Evolutionary conservation across 2,888 invertebrate genomes (phyloP).

Genomic region (Cosmopolites sordidus): DNA sequence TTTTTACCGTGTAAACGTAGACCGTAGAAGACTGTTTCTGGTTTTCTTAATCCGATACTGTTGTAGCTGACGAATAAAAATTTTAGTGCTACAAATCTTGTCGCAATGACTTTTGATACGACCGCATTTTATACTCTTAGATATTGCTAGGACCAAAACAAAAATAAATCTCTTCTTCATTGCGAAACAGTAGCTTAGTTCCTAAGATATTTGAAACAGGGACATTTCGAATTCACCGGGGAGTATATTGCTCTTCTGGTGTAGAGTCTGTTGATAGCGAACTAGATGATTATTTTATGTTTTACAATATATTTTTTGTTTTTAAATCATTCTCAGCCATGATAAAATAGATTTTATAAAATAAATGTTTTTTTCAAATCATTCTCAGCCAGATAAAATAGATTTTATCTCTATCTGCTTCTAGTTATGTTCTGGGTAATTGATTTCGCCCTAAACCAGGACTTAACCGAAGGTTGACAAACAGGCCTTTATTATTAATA

Average conservation of each 20-base stretch:
- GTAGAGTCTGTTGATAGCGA: no score
- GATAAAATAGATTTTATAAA: no score
- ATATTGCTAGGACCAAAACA: conserved; percentile 10
- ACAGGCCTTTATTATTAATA: not conserved
- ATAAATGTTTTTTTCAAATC: no score
- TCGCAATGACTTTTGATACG: not conserved
- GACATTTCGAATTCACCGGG: conserved; percentile 2
- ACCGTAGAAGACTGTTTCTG: not conserved
- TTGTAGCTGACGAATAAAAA: not conserved
- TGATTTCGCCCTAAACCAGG: no score
- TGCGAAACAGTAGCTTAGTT: conserved; percentile 7
- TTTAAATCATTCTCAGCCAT: no score
- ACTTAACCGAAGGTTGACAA: not conserved
- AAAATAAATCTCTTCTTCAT: conserved; percentile 1
- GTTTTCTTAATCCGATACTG: not conserved
- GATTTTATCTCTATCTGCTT: no score
- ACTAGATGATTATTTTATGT: no score
- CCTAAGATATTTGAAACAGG: conserved; percentile 11
- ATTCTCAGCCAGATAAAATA: no score
- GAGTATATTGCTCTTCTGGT: not conserved
- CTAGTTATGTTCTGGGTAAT: no score
- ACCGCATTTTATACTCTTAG: not conserved
- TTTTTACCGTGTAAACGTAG: not conserved
- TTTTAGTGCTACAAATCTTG: not conserved
- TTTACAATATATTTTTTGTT: no score